Conservation (phyloP, 2,797 vertebrate genomes). For the Discoglossus pictus region DNA sequence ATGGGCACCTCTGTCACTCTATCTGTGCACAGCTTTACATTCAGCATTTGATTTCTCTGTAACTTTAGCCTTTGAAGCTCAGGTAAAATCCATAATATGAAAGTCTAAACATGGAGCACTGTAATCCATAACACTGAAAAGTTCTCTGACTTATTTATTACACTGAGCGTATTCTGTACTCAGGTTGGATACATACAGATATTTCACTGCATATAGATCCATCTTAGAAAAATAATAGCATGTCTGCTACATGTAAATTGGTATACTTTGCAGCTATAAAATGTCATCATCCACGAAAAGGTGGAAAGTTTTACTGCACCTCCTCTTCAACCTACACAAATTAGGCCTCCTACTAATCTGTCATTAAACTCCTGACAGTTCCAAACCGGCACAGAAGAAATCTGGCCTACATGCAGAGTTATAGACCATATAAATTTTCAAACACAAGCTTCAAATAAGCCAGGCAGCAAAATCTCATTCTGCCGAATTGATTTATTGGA, state of each 20-base stretch:
- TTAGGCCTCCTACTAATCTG: slow-evolving; percentile 23
- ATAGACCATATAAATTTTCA: slow-evolving; percentile 43
- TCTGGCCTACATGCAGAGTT: slow-evolving; percentile 39
- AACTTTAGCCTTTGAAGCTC: no score
- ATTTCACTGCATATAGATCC: no score
- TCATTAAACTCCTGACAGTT: slow-evolving; percentile 35
- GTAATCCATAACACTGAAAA: no score
- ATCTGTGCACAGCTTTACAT: no score
- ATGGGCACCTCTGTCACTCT: no score
- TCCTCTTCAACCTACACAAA: slow-evolving; percentile 25
- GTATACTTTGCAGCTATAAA: slow-evolving; percentile 32
- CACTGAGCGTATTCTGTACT: no score
- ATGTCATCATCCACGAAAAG: slow-evolving; percentile 23
- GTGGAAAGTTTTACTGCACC: slow-evolving; percentile 20
- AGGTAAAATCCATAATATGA: no score
- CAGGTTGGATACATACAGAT: no score
- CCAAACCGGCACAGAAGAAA: slow-evolving; percentile 30
- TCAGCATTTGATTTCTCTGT: no score
- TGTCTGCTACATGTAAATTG: slow-evolving; percentile 34
- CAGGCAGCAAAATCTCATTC: slow-evolving; percentile 43
- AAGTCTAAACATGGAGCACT: no score
- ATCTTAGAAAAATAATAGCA: no score
- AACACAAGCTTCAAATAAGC: slow-evolving; percentile 44
- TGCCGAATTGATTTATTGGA: slow-evolving; percentile 42
- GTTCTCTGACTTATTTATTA: no score